These are phyloP conservation scores for Drosophila saltans DNA, from an alignment of 1,140 invertebrate species.

Conservation along the genomic window DNA sequence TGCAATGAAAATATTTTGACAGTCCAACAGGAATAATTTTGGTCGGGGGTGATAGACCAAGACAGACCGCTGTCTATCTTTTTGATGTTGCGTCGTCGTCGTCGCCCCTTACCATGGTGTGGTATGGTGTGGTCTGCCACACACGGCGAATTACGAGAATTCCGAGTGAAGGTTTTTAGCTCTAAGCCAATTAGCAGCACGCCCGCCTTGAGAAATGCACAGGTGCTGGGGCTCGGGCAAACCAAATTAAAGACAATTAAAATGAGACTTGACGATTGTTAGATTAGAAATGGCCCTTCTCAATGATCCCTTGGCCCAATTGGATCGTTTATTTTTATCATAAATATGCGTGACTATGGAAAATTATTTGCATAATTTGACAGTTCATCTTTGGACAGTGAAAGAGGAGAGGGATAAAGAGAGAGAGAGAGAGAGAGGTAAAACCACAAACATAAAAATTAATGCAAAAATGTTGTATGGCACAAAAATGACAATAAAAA, in stretches of 20 bases:
- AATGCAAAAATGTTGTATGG: slow-evolving; percentile 76
- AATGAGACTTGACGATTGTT: slow-evolving; percentile 57
- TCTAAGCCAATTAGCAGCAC: slow-evolving; percentile 75
- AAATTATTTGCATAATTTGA: slow-evolving; percentile 82
- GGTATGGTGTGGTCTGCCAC: neutral
- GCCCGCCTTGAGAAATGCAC: slow-evolving; percentile 78
- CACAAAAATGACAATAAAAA: slow-evolving; percentile 63
- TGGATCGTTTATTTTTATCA: slow-evolving; percentile 7
- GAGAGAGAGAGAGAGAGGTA: neutral
- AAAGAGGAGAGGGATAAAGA: slow-evolving; percentile 21
- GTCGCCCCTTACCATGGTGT: slow-evolving; percentile 19
- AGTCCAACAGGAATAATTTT: slow-evolving; percentile 40
- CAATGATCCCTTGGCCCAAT: slow-evolving; percentile 4
- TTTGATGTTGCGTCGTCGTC: slow-evolving; percentile 49
- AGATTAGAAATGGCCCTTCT: slow-evolving; percentile 33
- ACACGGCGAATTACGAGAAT: slow-evolving; percentile 20
- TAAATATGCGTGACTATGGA: slow-evolving; percentile 73
- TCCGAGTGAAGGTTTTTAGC: slow-evolving; percentile 16
- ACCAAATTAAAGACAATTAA: slow-evolving; percentile 78
- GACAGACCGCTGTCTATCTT: slow-evolving; percentile 48
- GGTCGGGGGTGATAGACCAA: slow-evolving; percentile 37
- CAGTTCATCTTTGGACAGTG: slow-evolving; percentile 65
- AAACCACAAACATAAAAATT: slow-evolving; percentile 79
- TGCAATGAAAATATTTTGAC: slow-evolving; percentile 81
- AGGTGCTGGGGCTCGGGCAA: slow-evolving; percentile 58